Evolutionary conservation across 2,888 invertebrate genomes (phyloP), one percentile per base, ranked within the genome.

Genomic region (Taphrorychus bicolor): DNA sequence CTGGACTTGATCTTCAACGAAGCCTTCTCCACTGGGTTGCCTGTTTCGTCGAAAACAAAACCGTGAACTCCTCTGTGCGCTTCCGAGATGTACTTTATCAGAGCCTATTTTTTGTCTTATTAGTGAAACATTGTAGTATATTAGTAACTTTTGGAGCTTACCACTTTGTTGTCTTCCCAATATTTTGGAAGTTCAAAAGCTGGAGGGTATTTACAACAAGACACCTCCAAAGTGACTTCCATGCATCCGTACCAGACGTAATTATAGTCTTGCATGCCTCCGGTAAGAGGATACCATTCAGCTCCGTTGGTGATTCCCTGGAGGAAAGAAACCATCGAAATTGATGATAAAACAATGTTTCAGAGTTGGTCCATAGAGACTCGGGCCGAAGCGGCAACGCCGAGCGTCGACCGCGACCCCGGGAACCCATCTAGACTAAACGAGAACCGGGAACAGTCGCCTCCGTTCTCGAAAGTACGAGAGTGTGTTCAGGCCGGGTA

Each of bases 261-360:
- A 82, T 97, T 97, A 82, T 93, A 97, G 80, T 97, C 97, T 83
- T 94, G 94, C 94, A 94, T 94, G 18, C 94, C 93, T 61, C 94
- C 94, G 86, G 92, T 93, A 4, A 95, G 84, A 0, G 94, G 93
- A 81, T 95, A 96, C 95, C 95, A 96, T 61, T 92, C 93, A 0
- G 97, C 97, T 3, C 97, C 97, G 78, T 97, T 97, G 1, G 95
- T 96, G 73, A 96, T 96, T 7, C 97, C 97, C 80, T 94, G 14
- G 48, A 54, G 5, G 16, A 9, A 14, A 45, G 45, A 11, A 45
- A 45, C n/a, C n/a, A 45, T 45, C 16, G 7, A 32, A 32, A 11
- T 32, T 32, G 74, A 72, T 40, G 14, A 5, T 23, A 23, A 14
- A 51, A 51, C 0, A 1, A 18, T 32, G 5, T 32, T 0, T 0